Base-by-base conservation (phyloP, 2,888 invertebrate species). In the Luperina testacea region DNA sequence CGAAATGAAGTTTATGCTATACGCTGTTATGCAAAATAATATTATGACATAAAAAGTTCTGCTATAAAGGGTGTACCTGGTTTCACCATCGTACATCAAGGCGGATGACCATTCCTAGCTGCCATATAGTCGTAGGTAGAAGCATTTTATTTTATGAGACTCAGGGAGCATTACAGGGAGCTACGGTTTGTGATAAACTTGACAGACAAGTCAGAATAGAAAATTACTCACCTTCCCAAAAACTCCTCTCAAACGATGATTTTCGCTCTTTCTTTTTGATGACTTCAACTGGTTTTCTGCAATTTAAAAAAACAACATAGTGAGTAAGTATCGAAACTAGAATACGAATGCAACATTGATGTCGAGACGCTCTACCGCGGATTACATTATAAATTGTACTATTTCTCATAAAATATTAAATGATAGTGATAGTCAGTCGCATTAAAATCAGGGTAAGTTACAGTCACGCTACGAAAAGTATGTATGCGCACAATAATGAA, bases 171-270 rank as follows among this genome's bases (percentile, higher is more conserved):
- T 42, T 51, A 27, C 53, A 69, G 38, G 17, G 17, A 9, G 27
- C 27, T 27, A 61, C 5, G 15, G 5, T 45, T 17, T 53, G 13
- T 4, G 9, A 57, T 5, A 57, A 42, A 45, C 9, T 24, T n/a
- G 17, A 27, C 20, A 45, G 17, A 32, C 13, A 15, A 51, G 3
- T 67, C 5, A 63, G 0, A 64, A 45, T 71, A 72, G 20, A 68
- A 65, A 61, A 73, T 61, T 65, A 89, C 95, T 94, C 86, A 97
- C 96, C 96, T 91, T 96, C 96, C 96, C 96, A 97, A 90, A 95
- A 96, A 90, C 80, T 94, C 81, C 94, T 92, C 86, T 95, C 95
- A 82, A 93, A 96, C 42, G 94, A 91, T 61, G 94, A 86, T 92
- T 96, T 96, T 90, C 94, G 93, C 76, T 94, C 93, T 85, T 92